Evolutionary conservation across 2,888 invertebrate species (phyloP).

Genomic region (Muscina levida): DNA sequence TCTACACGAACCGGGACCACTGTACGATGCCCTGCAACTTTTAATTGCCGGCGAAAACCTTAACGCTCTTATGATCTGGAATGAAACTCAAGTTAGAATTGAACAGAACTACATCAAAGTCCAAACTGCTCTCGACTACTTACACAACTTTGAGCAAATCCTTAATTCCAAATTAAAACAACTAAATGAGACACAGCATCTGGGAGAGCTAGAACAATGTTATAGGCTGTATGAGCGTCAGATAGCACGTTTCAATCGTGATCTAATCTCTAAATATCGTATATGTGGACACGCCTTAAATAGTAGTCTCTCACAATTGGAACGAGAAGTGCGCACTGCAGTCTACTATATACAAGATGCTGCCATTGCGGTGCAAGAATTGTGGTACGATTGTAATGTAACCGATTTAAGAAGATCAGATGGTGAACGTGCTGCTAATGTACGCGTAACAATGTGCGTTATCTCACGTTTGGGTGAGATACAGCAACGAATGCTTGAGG

Average conservation of each 20-base stretch:
- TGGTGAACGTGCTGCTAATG: conserved; percentile 37
- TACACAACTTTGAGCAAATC: conserved; percentile 48
- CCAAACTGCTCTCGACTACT: conserved; percentile 26
- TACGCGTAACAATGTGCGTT: conserved; percentile 65
- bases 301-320: conserved; percentile 50
- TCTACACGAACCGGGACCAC: conserved; percentile 65
- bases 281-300: conserved; percentile 63
- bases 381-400: conserved; percentile 61
- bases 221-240: conserved; percentile 66
- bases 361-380: conserved; percentile 47
- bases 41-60: conserved; percentile 62
- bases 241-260: conserved; percentile 67
- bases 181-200: conserved; percentile 46
- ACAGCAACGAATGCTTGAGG: conserved; percentile 58
- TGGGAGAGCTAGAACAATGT: conserved; percentile 56
- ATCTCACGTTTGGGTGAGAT: conserved; percentile 66
- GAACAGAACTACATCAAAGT: conserved; percentile 35
- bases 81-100: conserved; percentile 61
- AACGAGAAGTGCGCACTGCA: conserved; percentile 60
- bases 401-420: conserved; percentile 43
- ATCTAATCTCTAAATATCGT: conserved; percentile 61
- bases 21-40: conserved; percentile 66
- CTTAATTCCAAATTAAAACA: conserved; percentile 57
- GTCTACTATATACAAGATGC: conserved; percentile 60
- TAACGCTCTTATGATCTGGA: conserved; percentile 62